Evolutionary conservation across 1,140 invertebrate genomes (phyloP), one percentile per base, ranked within the genome.

Genomic region (Drosophila seguyi): DNA sequence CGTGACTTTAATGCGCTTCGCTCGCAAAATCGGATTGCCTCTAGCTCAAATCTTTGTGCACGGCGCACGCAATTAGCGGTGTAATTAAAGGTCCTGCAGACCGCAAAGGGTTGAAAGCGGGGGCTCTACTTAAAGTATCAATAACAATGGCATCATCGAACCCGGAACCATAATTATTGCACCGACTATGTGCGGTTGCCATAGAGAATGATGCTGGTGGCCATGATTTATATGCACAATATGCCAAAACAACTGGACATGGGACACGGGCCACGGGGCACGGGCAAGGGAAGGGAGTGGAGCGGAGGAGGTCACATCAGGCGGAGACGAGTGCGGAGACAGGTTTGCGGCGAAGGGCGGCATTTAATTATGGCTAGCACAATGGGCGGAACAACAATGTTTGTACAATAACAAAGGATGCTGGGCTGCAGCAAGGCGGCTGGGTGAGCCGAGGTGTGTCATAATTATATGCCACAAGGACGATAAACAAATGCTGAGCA

Each of bases 331-430:
- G 31, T 4, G 13, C 34, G 16, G n/a, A 22, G 14, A 41, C 13
- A 31, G 42, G 14, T 3, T 10, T 16, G 38, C 16, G 50, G 42
- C 27, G 14, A 45, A 38, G 47, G 71, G 55, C 39, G 34, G 76
- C 85, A 75, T 81, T 90, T 90, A 90, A 90, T 85, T 81, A 90
- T 81, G 85, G 72, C 69, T 57, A 59, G 59, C 61, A 75, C 76
- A 87, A 73, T 65, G 55, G 60, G 45, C 42, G 61, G 38, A 67
- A 74, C 59, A 86, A 86, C 72, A 87, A 87, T 72, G 77, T 81
- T 73, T 81, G 82, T 73, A 68, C 71, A 63, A 73, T 83, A 82
- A 82, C 79, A 82, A 82, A 68, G 63, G 79, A 78, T 52, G 52
- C 56, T 55, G 55, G 27, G 29, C 29, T 20, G 27, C 58, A 45